Percentiles rank a stretch among this genome's conserved stretches.
These are phyloP conservation scores for Ptilodon capucinus DNA, from an alignment of 2,888 invertebrate species.

Conservation along the genomic window DNA sequence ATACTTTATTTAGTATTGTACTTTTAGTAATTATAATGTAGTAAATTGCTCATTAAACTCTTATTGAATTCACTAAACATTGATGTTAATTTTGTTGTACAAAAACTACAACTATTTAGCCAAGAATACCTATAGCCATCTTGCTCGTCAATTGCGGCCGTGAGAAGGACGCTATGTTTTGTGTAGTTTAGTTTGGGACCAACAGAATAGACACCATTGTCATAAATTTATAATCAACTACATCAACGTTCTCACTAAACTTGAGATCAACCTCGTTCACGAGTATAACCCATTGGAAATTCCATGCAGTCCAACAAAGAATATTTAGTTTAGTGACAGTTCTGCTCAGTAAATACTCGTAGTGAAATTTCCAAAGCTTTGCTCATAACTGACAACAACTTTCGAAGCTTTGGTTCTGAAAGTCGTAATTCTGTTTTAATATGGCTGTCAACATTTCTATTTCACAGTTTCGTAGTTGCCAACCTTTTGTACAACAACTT, in stretches of 20 bases:
- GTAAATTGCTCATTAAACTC: background rate
- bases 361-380: background rate
- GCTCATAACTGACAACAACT: background rate
- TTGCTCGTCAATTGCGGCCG: too few species aligned
- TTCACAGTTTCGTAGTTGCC: background rate
- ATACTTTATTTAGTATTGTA: too few species aligned
- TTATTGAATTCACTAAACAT: too few species aligned
- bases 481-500: background rate
- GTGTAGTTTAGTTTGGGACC: too few species aligned
- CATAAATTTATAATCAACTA: too few species aligned
- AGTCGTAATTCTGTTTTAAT: background rate
- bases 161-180: too few species aligned
- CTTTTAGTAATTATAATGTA: background rate
- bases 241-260: background rate
- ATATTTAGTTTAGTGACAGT: background rate
- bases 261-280: background rate
- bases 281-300: background rate
- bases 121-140: too few species aligned
- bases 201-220: too few species aligned
- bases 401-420: background rate
- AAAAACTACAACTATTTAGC: too few species aligned
- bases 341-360: background rate
- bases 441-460: background rate
- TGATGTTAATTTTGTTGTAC: too few species aligned
- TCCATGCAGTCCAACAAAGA: background rate